Conservation (phyloP, 2,113 vertebrate species). For the Pangasianodon hypophthalmus region DNA sequence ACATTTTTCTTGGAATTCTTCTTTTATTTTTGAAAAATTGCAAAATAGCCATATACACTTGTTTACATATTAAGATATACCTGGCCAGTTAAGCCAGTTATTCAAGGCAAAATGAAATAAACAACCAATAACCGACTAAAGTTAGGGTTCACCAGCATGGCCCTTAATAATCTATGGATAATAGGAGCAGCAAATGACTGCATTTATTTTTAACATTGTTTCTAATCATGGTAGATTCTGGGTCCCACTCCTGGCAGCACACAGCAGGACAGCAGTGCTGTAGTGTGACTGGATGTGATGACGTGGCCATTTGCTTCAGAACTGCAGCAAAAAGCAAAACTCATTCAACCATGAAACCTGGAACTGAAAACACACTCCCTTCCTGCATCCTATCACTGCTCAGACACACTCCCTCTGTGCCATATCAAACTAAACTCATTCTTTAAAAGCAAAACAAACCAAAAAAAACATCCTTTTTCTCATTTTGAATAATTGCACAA, state of each 20-base stretch:
- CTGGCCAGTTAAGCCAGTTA: not conserved
- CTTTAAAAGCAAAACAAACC: not conserved
- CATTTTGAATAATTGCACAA: not conserved
- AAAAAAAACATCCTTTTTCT: not conserved
- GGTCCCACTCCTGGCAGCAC: not conserved
- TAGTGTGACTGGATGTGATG: constrained; percentile 34
- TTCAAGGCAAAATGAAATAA: not conserved
- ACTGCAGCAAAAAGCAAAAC: constrained; percentile 35
- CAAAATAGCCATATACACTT: not conserved
- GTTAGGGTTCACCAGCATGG: not conserved
- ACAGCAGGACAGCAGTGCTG: constrained; percentile 18
- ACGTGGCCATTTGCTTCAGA: constrained; percentile 14
- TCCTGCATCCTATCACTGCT: not conserved
- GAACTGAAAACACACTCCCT: constrained; percentile 24
- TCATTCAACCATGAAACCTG: constrained; percentile 27
- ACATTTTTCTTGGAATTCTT: not conserved
- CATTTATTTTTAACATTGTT: not conserved
- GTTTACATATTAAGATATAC: not conserved
- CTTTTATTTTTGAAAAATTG: not conserved
- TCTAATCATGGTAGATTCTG: not conserved
- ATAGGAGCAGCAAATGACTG: not conserved
- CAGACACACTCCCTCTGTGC: not conserved
- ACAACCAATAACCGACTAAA: not conserved
- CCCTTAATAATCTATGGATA: not conserved
- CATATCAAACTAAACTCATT: not conserved